Evolutionary conservation across 2,888 invertebrate species (phyloP).

Genomic region (Apodemia zela): DNA sequence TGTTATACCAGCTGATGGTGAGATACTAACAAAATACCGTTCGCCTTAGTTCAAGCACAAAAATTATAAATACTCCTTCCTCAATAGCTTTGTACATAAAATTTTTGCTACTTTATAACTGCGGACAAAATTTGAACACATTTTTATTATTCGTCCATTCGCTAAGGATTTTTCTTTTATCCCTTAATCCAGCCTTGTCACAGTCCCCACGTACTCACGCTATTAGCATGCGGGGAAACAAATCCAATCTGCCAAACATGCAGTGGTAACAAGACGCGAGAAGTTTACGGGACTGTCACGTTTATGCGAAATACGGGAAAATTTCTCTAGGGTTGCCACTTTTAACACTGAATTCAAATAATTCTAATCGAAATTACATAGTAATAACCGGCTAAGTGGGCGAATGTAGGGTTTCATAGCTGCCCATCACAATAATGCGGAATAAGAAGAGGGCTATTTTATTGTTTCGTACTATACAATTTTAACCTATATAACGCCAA

Average conservation of each 20-base stretch:
- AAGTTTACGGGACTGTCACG: constrained; percentile 63
- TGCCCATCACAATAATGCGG: too few relatives aligned
- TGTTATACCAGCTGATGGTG: too few relatives aligned
- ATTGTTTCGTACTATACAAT: too few relatives aligned
- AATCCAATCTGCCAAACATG: constrained; percentile 71
- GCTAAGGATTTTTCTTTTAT: constrained; percentile 37
- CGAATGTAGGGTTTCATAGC: too few relatives aligned
- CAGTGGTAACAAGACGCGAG: constrained; percentile 60
- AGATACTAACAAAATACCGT: too few relatives aligned
- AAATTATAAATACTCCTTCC: too few relatives aligned
- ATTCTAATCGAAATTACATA: not conserved
- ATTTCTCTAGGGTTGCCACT: not conserved
- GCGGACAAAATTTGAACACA: constrained; percentile 18
- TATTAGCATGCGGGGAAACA: constrained; percentile 71
- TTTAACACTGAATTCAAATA: not conserved
- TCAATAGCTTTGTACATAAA: not conserved
- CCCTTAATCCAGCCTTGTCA: constrained; percentile 49
- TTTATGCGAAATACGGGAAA: constrained; percentile 38
- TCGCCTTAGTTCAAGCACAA: too few relatives aligned
- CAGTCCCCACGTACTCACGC: constrained; percentile 46
- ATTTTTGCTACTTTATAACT: not conserved
- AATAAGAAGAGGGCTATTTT: too few relatives aligned
- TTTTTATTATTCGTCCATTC: constrained; percentile 28
- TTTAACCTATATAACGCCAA: too few relatives aligned
- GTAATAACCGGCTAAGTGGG: not conserved